phyloP scores from a whole-genome alignment of 2,797 vertebrate species.

The Gymnothorax javanicus region DNA sequence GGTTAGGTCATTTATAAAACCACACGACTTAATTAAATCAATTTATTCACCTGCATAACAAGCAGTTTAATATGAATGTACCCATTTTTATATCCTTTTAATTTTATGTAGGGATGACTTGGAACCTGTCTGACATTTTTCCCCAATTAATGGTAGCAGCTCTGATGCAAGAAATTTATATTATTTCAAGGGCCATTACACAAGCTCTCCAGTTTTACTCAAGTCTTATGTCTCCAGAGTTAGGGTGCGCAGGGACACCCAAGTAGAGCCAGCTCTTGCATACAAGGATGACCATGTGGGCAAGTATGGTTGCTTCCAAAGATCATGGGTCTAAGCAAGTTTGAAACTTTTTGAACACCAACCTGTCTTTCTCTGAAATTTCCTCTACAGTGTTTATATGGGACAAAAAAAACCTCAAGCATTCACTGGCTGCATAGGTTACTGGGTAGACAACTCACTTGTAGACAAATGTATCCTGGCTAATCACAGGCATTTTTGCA shows the following conservation, averaged over 20 bases:
- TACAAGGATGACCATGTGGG: neutral
- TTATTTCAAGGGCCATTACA: neutral
- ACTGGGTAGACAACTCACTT: neutral
- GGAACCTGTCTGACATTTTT: neutral
- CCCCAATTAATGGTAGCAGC: neutral
- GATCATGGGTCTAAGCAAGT: neutral
- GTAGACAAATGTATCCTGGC: slow-evolving; percentile 4
- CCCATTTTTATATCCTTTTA: neutral
- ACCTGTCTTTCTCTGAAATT: neutral
- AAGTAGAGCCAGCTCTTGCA: neutral
- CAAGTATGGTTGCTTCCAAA: neutral
- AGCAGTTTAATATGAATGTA: neutral
- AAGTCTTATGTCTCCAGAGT: slow-evolving; percentile 10
- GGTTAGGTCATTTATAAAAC: neutral
- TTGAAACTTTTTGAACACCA: neutral
- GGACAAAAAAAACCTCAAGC: neutral
- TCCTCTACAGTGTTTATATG: neutral
- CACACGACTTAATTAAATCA: neutral
- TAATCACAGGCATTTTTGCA: slow-evolving; percentile 12
- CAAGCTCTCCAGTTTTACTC: no score
- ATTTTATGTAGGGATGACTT: neutral
- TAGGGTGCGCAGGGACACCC: neutral
- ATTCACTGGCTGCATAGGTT: slow-evolving; percentile 22
- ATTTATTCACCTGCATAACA: neutral
- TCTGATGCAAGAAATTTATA: neutral